These are phyloP conservation scores for Nymphalis urticae DNA, from an alignment of 2,888 invertebrate genomes.

Conservation along the genomic window DNA sequence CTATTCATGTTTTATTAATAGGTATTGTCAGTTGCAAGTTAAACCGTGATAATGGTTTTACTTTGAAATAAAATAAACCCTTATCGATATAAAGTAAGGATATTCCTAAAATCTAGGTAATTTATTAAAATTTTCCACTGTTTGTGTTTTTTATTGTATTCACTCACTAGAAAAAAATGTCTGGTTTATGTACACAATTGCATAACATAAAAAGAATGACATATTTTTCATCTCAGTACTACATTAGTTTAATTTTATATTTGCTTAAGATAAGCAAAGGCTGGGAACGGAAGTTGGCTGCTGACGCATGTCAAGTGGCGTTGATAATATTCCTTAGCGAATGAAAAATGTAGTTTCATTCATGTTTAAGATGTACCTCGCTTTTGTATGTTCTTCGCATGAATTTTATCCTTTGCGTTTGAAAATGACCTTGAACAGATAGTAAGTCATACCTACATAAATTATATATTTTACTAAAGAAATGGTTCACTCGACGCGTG, in stretches of 20 bases:
- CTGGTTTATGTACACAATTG: slow-evolving; percentile 41
- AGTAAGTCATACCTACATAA: neutral
- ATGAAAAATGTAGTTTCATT: slow-evolving; percentile 37
- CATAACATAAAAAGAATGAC: slow-evolving; percentile 45
- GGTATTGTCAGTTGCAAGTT: no score
- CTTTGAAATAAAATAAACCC: no score
- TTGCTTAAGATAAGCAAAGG: slow-evolving; percentile 65
- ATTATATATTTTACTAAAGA: no score
- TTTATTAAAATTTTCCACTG: slow-evolving; percentile 14
- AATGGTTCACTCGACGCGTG: no score
- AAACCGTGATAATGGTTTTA: no score
- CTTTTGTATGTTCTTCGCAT: neutral
- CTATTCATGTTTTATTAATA: no score
- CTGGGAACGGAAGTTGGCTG: slow-evolving; percentile 73
- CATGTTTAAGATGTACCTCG: slow-evolving; percentile 15
- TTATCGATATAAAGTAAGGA: no score
- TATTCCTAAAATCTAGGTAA: neutral
- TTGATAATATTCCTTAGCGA: slow-evolving; percentile 52
- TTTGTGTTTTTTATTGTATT: slow-evolving; percentile 17
- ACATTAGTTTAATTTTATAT: slow-evolving; percentile 70
- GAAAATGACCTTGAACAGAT: neutral
- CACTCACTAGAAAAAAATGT: slow-evolving; percentile 32
- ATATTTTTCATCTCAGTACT: slow-evolving; percentile 49
- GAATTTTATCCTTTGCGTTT: neutral
- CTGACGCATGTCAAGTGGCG: slow-evolving; percentile 59